Conservation (phyloP, 2,797 vertebrate genomes). For the Amblyopsis hoosieri region DNA sequence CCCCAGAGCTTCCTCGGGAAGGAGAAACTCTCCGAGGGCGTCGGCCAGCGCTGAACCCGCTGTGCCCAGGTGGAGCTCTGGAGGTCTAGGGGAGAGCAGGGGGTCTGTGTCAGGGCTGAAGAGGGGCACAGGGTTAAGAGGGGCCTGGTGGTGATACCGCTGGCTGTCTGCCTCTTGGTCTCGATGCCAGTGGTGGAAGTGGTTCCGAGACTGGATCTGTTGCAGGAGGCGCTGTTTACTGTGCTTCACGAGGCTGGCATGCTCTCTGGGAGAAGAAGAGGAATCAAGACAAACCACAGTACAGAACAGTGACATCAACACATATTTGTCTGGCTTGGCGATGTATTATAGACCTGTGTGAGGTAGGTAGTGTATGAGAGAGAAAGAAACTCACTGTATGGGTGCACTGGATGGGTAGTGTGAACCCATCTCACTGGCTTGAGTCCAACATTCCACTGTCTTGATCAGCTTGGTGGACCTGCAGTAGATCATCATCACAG, state of each 20-base stretch:
- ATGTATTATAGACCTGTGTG: no score
- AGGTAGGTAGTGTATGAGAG: background rate
- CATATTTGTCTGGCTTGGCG: no score
- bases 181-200: conserved; percentile 84
- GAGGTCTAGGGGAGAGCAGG: conserved; percentile 45
- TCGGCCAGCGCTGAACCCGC: conserved; percentile 77
- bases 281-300: background rate
- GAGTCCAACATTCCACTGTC: conserved; percentile 81
- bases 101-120: conserved; percentile 83
- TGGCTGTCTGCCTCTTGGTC: conserved; percentile 81
- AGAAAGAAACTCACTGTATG: conserved; percentile 62
- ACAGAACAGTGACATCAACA: no score
- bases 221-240: conserved; percentile 84
- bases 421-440: conserved; percentile 78
- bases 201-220: conserved; percentile 80
- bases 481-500: conserved; percentile 23
- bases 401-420: conserved; percentile 60
- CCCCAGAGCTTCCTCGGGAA: conserved; percentile 72
- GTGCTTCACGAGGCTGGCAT: conserved; percentile 82
- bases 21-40: conserved; percentile 80
- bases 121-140: conserved; percentile 72
- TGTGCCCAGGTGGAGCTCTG: conserved; percentile 54
- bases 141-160: conserved; percentile 74
- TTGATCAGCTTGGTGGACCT: conserved; percentile 90
- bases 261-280: conserved; percentile 77